phyloP scores from a whole-genome alignment of 2,888 invertebrate genomes.

The Ganaspis brasiliensis region DNA sequence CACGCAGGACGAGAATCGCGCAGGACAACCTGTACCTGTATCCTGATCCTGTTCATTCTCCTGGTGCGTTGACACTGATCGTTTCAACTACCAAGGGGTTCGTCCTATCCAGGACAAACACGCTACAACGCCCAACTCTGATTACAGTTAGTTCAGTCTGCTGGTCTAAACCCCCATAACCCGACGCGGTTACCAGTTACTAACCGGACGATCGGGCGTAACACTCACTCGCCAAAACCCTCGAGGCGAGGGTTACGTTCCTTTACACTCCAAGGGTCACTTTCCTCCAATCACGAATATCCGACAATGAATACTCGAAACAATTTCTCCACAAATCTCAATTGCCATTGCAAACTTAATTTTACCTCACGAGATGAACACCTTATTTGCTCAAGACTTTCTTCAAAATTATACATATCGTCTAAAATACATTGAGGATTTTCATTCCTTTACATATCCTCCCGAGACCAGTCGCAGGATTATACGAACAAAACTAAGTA shows the following conservation, averaged over 20 bases:
- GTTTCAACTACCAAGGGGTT: slow-evolving; percentile 44
- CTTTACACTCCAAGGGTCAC: slow-evolving; percentile 45
- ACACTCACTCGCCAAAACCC: slow-evolving; percentile 39
- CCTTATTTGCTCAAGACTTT: slow-evolving; percentile 12
- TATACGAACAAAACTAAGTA: neutral
- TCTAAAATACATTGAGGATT: slow-evolving; percentile 4
- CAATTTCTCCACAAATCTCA: neutral
- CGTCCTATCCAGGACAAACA: slow-evolving; percentile 63
- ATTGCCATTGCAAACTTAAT: slow-evolving; percentile 14
- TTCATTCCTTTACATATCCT: neutral
- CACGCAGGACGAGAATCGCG: slow-evolving; percentile 66
- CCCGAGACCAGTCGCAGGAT: neutral
- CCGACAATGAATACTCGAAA: neutral
- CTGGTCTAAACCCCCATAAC: slow-evolving; percentile 75
- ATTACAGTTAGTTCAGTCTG: slow-evolving; percentile 77
- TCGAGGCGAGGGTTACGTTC: slow-evolving; percentile 46
- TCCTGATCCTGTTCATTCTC: slow-evolving; percentile 57
- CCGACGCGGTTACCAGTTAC: slow-evolving; percentile 69
- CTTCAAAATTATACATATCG: slow-evolving; percentile 6
- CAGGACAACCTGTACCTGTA: slow-evolving; percentile 50
- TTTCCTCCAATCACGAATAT: slow-evolving; percentile 28
- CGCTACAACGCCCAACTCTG: slow-evolving; percentile 73
- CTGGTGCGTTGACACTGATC: slow-evolving; percentile 55
- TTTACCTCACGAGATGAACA: slow-evolving; percentile 10
- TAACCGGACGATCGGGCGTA: slow-evolving; percentile 59